Evolutionary conservation across 2,888 invertebrate genomes (phyloP).

Genomic region (Pseudococcus jackbeardsleyi): DNA sequence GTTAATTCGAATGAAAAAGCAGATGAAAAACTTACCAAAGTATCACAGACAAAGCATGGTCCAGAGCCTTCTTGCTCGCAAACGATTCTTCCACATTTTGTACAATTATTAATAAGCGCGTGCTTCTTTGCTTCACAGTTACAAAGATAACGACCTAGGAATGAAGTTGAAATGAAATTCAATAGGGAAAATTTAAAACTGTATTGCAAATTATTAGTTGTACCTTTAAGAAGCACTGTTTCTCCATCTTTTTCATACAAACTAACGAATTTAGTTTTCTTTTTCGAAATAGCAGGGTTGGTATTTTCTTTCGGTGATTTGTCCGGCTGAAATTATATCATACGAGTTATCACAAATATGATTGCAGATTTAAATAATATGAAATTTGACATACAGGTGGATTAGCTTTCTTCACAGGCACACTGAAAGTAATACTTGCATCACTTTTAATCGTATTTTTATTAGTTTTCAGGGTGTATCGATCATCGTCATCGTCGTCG

Average conservation of each 20-base stretch:
- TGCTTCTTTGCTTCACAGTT: conserved; percentile 95
- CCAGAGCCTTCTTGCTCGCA: conserved; percentile 97
- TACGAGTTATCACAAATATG: neutral
- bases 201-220: neutral
- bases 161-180: conserved; percentile 62
- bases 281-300: conserved; percentile 69
- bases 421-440: neutral
- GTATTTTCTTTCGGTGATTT: conserved; percentile 1
- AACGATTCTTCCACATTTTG: conserved; percentile 93
- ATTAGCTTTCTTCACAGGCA: neutral
- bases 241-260: conserved; percentile 81
- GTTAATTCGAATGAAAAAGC: neutral
- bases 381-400: neutral
- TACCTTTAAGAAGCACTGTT: conserved; percentile 72
- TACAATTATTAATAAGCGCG: conserved; percentile 90
- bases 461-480: neutral
- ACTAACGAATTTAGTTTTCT: conserved; percentile 83
- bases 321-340: conserved; percentile 9
- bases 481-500: neutral
- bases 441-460: neutral
- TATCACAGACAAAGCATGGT: conserved; percentile 93
- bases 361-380: neutral
- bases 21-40: conserved; percentile 75
- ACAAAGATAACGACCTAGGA: conserved; percentile 86
- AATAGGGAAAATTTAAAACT: neutral